Conservation (phyloP, 2,888 invertebrate genomes). For the Eulithis prunata region DNA sequence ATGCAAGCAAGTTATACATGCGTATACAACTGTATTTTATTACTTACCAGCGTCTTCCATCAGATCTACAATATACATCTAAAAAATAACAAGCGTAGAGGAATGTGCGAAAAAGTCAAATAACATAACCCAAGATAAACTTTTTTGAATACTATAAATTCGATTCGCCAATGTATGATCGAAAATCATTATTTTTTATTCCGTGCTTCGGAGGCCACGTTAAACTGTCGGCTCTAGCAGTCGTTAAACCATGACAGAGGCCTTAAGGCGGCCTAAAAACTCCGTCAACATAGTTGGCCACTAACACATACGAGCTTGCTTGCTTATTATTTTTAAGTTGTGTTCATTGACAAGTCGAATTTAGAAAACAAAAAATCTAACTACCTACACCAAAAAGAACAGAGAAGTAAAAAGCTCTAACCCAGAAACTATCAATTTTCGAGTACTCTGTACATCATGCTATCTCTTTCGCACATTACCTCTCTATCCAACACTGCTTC, state of each 20-base stretch:
- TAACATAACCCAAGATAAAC: conserved; percentile 33
- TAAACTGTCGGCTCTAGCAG: no score
- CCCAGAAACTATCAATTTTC: conserved; percentile 40
- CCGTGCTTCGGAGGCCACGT: no score
- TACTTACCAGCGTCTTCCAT: conserved; percentile 26
- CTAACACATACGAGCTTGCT: no score
- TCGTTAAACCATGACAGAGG: no score
- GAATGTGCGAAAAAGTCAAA: conserved; percentile 79
- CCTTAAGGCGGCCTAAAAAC: no score
- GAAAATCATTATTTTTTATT: conserved; percentile 1
- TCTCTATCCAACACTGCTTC: conserved; percentile 86
- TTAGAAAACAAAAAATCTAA: neutral
- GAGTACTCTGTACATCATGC: conserved; percentile 51
- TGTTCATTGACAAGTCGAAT: conserved; percentile 19
- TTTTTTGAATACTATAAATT: conserved; percentile 26
- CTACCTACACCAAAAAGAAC: conserved; percentile 5
- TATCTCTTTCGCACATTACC: conserved; percentile 84
- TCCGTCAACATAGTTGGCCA: no score
- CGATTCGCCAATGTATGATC: conserved; percentile 26
- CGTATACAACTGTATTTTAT: neutral
- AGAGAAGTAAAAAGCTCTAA: conserved; percentile 28
- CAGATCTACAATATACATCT: conserved; percentile 25
- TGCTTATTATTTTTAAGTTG: conserved; percentile 5
- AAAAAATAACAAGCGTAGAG: conserved; percentile 52
- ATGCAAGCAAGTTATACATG: conserved; percentile 13